Evolutionary conservation across 92 coral and sea anemone species (phyloP).

Genomic region (Micromussa lordhowensis): DNA sequence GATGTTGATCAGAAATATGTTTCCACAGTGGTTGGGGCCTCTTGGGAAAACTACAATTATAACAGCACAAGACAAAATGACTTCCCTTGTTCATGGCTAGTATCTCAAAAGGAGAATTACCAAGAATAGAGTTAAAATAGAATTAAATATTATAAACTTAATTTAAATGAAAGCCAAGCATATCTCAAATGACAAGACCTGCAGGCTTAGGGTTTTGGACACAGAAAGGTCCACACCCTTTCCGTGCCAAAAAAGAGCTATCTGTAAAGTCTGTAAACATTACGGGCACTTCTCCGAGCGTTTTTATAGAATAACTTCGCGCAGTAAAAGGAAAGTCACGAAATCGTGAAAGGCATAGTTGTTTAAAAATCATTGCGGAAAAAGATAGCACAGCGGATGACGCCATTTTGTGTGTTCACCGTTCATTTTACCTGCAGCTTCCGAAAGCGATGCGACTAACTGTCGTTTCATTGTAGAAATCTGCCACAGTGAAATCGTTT

Average conservation of each 20-base stretch:
- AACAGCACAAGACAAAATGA: not conserved
- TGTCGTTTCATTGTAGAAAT: constrained; percentile 74
- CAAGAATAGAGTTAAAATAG: not conserved
- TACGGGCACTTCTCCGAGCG: not conserved
- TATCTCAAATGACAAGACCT: not conserved
- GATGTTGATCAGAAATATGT: constrained; percentile 73
- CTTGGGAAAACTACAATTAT: constrained; percentile 50
- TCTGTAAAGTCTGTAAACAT: not conserved
- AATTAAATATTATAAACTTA: not conserved
- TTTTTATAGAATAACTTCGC: not conserved
- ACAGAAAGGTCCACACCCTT: too few species aligned
- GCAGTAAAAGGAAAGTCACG: not conserved
- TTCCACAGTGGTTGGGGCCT: constrained; percentile 88
- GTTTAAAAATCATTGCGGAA: not conserved
- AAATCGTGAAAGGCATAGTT: not conserved
- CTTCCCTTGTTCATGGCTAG: not conserved
- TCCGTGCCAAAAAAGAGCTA: not conserved
- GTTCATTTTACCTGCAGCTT: constrained; percentile 87
- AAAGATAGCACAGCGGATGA: not conserved
- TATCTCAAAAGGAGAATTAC: not conserved
- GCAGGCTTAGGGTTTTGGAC: not conserved
- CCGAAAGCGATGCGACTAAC: constrained; percentile 93
- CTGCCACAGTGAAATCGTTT: constrained; percentile 43
- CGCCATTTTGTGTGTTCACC: constrained; percentile 38
- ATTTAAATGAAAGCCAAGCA: not conserved